Conservation (phyloP, 1,140 invertebrate genomes). For the Drosophila athabasca region DNA sequence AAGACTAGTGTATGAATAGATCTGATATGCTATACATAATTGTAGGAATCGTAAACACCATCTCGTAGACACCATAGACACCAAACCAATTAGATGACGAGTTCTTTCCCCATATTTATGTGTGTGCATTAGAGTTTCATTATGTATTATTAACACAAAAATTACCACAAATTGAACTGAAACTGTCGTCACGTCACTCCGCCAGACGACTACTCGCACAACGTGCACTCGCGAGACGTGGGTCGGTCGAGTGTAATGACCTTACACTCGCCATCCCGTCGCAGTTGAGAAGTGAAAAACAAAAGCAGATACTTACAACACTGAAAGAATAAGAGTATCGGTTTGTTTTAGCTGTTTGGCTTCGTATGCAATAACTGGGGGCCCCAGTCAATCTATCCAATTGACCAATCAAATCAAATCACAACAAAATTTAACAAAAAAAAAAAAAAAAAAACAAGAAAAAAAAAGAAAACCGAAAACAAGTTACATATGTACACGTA, state of each 20-base stretch:
- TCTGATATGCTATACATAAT: slow-evolving; percentile 13
- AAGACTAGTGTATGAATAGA: slow-evolving; percentile 2
- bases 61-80: slow-evolving; percentile 34
- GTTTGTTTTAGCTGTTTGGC: slow-evolving; percentile 76
- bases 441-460: slow-evolving; percentile 24
- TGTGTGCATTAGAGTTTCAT: slow-evolving; percentile 45
- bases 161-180: slow-evolving; percentile 10
- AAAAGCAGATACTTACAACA: slow-evolving; percentile 51
- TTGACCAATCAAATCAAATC: slow-evolving; percentile 45
- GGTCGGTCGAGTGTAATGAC: slow-evolving; percentile 16
- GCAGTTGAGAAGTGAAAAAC: slow-evolving; percentile 60
- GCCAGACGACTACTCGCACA: slow-evolving; percentile 15
- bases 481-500: slow-evolving; percentile 66
- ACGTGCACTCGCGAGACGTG: slow-evolving; percentile 33
- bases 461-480: slow-evolving; percentile 14
- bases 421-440: slow-evolving; percentile 29
- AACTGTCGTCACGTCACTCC: slow-evolving; percentile 6
- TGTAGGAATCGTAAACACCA: slow-evolving; percentile 35
- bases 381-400: slow-evolving; percentile 26
- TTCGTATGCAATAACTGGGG: slow-evolving; percentile 77
- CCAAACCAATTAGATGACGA: slow-evolving; percentile 49
- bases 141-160: slow-evolving; percentile 35
- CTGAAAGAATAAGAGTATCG: slow-evolving; percentile 44
- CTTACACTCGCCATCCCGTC: slow-evolving; percentile 25
- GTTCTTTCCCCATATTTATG: slow-evolving; percentile 33